Base-by-base conservation (phyloP, 1,140 invertebrate species). In the Pseudoatta argentina region DNA sequence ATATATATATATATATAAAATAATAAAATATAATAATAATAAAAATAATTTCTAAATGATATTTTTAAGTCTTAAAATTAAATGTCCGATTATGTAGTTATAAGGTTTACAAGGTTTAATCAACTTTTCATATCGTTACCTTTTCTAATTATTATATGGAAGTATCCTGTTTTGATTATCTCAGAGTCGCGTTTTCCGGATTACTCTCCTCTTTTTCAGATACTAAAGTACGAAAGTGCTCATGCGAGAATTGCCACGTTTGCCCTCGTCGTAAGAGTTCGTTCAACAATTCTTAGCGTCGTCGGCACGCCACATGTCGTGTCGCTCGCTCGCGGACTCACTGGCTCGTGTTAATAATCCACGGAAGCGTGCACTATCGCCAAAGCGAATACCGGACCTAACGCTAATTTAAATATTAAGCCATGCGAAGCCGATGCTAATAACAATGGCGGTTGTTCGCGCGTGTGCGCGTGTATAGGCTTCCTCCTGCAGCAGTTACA, bases 351-450 rank as follows among this genome's bases (percentile, higher is more conserved):
- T 85, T 86, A 86, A 87, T 87, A 87, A 87, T 86, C 73, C 67
- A 63, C 63, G 72, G 86, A 85, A 86, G 73, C 86, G 72, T 69
- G 66, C 24, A n/a, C 67, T 87, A 85, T 85, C 71, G 67, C 67
- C 66, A 61, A 86, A 89, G 81, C 85, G 78, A 88, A 89, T 86
- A 87, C 76, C 64, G 85, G 53, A 79, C 72, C 53, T 71, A 57
- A 71, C 77, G 67, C 75, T 90, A 79, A 92, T 92, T 90, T 90
- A 90, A 92, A 91, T 92, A 92, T 89, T 87, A 85, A 89, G 78
- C 90, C 86, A 89, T 92, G 89, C 81, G 86, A 89, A 78, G 86
- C 88, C 66, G 78, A 87, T 86, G 87, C 90, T 90, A 91, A 91
- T 91, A 91, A 92, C 87, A 87, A 77, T 86, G 24, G 16, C 6